Evolutionary conservation across 2,113 vertebrate genomes (phyloP), one percentile per base, ranked within the genome.

Genomic region (Paratilapia polleni): DNA sequence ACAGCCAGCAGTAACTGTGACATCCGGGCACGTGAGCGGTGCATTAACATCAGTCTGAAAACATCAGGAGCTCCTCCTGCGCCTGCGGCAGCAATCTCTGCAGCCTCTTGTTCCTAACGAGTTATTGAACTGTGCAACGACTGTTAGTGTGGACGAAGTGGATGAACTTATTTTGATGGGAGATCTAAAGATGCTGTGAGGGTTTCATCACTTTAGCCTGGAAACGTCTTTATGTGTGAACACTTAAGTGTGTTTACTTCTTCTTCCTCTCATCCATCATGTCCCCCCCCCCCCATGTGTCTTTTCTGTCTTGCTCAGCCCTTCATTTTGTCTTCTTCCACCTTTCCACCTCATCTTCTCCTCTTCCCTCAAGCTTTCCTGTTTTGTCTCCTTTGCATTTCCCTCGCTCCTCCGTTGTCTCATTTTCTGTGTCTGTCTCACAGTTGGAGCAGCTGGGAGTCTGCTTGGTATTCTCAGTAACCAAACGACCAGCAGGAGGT

Each of bases 401-500:
- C 47, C 11, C 68, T 20, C 8, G 2, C 43, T 78, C 20, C 41
- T 54, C 47, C 61, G 17, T 26, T 38, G 15, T 66, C 60, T 58
- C 57, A 13, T 31, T 22, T 64, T 64, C 17, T 31, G 34, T 83
- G 13, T 59, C 41, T 10, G 28, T 9, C 26, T 62, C 62, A 36
- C 20, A 4, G 2, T 6, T 17, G 5, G 1, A 77, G 49, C 73
- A 66, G 54, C 26, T 12, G 7, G 61, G 15, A 60, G 36, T 70
- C 66, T 87, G 59, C 8, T 85, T 31, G 41, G 26, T 79, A 63
- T 82, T 87, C 58, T 75, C 34, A 15, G 24, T 36, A 34, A 31
- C 66, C 43, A 36, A 1, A 43, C 22, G 13, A 61, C 24, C 70
- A 77, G 70, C 61, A 60, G 74, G 84, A 77, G 59, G 24, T n/a